Evolutionary conservation across 2,797 vertebrate genomes (phyloP).

Genomic region (Halcyon chelicuti): DNA sequence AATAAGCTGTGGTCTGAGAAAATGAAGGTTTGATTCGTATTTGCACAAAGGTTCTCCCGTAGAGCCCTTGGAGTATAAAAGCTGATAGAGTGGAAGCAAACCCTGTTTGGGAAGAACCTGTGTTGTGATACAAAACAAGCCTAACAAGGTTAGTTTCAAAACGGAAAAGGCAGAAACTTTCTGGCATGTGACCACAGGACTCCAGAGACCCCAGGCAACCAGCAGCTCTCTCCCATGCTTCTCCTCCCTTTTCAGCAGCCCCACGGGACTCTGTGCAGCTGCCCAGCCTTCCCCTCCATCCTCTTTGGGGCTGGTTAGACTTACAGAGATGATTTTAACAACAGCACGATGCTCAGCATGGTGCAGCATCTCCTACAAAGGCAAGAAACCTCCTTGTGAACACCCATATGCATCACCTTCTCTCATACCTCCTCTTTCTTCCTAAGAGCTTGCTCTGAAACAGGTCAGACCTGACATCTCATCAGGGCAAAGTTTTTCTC

Average conservation of each 20-base stretch:
- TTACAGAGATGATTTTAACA: neutral
- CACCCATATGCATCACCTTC: neutral
- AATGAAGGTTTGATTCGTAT: neutral
- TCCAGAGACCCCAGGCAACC: neutral
- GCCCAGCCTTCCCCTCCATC: neutral
- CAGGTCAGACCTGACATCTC: neutral
- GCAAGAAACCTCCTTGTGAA: neutral
- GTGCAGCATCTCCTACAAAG: accelerated
- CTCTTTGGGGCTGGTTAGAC: neutral
- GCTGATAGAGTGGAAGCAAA: neutral
- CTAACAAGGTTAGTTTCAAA: neutral
- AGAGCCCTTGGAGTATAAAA: neutral
- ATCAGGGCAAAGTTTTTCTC: neutral
- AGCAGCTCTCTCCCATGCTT: neutral
- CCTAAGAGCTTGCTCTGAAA: neutral
- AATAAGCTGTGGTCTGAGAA: neutral
- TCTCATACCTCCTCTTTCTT: neutral
- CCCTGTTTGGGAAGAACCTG: neutral
- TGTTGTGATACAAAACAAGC: neutral
- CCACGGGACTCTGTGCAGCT: neutral
- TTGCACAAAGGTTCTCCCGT: neutral
- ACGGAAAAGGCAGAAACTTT: neutral
- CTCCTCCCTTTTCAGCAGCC: accelerated
- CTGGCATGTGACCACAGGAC: neutral
- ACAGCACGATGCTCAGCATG: neutral